Evolutionary conservation across 2,888 invertebrate species (phyloP).

Genomic region (Drosophila lacicola): DNA sequence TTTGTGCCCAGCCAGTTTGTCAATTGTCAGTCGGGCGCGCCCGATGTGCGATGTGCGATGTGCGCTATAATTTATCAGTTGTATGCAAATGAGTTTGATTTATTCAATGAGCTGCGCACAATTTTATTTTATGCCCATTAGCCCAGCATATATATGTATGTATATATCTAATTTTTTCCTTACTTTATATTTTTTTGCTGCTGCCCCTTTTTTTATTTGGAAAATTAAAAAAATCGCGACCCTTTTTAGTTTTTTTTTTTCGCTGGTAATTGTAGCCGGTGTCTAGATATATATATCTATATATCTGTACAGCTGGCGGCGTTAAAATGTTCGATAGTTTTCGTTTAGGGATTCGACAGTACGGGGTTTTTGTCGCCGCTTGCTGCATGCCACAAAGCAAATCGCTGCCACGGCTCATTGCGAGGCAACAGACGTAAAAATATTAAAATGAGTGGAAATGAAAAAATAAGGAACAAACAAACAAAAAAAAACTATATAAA

Average conservation of each 20-base stretch:
- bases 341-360: constrained; percentile 23
- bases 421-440: constrained; percentile 84
- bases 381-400: constrained; percentile 75
- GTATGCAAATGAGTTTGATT: constrained; percentile 81
- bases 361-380: constrained; percentile 6
- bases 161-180: constrained; percentile 28
- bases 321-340: constrained; percentile 37
- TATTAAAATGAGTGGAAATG: constrained; percentile 55
- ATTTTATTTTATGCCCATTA: constrained; percentile 66
- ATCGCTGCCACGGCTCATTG: constrained; percentile 83
- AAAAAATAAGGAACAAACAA: constrained; percentile 14
- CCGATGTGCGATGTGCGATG: constrained; percentile 32
- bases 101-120: constrained; percentile 80
- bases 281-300: not conserved
- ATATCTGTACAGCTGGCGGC: constrained; percentile 54
- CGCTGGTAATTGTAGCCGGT: constrained; percentile 37
- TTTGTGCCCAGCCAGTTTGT: constrained; percentile 35
- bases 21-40: constrained; percentile 61
- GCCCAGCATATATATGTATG: constrained; percentile 20
- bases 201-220: constrained; percentile 16
- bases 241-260: constrained; percentile 27
- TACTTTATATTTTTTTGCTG: constrained; percentile 4
- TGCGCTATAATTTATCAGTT: constrained; percentile 75
- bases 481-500: constrained; percentile 46
- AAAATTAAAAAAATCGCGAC: constrained; percentile 27